These are phyloP conservation scores for Aphelenchoides bicaudatus DNA, from an alignment of 2,888 invertebrate genomes.

Conservation along the genomic window DNA sequence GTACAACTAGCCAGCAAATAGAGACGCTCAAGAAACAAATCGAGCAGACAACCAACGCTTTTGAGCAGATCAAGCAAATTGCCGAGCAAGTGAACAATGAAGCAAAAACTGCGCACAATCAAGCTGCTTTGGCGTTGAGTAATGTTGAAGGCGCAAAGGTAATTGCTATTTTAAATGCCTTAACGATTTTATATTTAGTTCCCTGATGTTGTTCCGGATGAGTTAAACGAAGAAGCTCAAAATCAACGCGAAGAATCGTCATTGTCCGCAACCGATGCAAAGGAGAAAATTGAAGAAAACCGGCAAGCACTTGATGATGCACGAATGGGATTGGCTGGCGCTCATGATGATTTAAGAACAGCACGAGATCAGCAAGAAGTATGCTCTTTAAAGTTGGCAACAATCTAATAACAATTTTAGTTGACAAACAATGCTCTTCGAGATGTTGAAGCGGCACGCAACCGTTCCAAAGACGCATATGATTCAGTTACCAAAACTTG, in stretches of 20 bases:
- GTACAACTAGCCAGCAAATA: constrained; percentile 60
- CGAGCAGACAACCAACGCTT: constrained; percentile 31
- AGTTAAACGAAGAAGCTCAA: constrained; percentile 29
- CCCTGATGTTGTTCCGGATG: constrained; percentile 39
- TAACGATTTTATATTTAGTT: too few species aligned
- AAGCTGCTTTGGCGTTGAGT: constrained; percentile 36
- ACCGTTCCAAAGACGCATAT: constrained; percentile 37
- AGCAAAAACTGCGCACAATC: constrained; percentile 64
- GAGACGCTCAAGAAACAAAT: constrained; percentile 60
- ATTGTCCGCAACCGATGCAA: constrained; percentile 30
- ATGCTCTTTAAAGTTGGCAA: constrained; percentile 14
- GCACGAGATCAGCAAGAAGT: constrained; percentile 71
- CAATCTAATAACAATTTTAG: constrained; percentile 18
- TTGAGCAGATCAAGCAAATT: constrained; percentile 60
- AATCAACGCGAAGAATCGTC: constrained; percentile 25
- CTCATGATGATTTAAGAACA: constrained; percentile 63
- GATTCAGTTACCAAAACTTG: constrained; percentile 38
- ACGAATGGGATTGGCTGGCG: constrained; percentile 67
- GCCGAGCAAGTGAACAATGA: constrained; percentile 63
- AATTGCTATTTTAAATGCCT: neutral
- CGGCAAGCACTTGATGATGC: constrained; percentile 61
- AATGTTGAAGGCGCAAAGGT: constrained; percentile 39
- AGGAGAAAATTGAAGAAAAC: constrained; percentile 32
- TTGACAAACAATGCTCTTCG: constrained; percentile 29
- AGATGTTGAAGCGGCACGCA: constrained; percentile 32